Evolutionary conservation across 1,140 invertebrate species (phyloP).

Genomic region (Aphelenchoides besseyi): DNA sequence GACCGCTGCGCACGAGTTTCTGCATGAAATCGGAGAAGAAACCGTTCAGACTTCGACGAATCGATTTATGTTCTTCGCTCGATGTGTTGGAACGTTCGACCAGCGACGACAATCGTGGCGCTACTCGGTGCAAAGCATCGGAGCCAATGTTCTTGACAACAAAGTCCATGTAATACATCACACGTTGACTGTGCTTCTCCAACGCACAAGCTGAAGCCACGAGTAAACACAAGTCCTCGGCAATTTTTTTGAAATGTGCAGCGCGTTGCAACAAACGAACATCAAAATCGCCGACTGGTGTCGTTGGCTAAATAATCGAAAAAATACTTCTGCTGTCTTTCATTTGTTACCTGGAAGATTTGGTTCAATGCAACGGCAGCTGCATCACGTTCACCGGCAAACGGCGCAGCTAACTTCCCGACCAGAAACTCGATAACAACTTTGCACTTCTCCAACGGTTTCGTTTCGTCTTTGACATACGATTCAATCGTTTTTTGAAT

Average conservation of each 20-base stretch:
- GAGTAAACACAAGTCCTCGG: neutral
- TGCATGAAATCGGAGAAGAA: slow-evolving; percentile 4
- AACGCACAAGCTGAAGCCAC: neutral
- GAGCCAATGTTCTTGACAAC: slow-evolving; percentile 8
- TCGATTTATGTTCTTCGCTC: neutral
- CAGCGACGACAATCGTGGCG: neutral
- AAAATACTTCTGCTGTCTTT: neutral
- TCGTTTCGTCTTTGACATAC: neutral
- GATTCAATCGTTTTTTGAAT: neutral
- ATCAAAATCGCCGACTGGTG: neutral
- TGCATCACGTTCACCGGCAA: neutral
- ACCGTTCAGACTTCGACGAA: neutral
- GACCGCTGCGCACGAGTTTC: neutral
- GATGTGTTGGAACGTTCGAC: neutral
- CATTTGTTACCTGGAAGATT: neutral
- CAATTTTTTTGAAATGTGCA: neutral
- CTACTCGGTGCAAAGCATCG: neutral
- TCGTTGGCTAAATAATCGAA: neutral
- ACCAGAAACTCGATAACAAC: neutral
- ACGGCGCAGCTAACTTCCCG: neutral
- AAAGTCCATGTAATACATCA: slow-evolving; percentile 8
- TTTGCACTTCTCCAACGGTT: neutral
- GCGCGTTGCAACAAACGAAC: neutral
- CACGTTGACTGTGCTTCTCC: neutral
- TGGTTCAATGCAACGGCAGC: neutral